phyloP scores from a whole-genome alignment of 2,113 vertebrate genomes.

The Xenopus laevis region DNA sequence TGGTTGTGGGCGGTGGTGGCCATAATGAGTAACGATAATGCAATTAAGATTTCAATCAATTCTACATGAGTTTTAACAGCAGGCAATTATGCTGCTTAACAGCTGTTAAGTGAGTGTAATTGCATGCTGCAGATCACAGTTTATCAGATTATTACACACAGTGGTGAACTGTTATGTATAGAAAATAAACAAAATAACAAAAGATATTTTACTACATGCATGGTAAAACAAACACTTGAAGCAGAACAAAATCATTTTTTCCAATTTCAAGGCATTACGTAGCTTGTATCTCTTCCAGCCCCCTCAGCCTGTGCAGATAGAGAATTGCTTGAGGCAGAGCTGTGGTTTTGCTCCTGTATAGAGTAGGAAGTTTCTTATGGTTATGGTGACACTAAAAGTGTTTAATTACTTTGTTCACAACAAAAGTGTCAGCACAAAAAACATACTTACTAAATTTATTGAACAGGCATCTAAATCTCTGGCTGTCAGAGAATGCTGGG shows the following conservation, averaged over 20 bases:
- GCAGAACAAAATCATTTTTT: background rate
- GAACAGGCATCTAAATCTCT: no score
- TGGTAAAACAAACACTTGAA: background rate
- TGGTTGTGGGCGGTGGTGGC: conserved; percentile 43
- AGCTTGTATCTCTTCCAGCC: background rate
- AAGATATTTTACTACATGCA: conserved; percentile 3
- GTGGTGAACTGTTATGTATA: conserved; percentile 39
- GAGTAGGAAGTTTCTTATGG: no score
- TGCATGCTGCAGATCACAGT: conserved; percentile 43
- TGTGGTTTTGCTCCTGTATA: background rate
- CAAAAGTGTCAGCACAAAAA: no score
- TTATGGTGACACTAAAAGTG: no score
- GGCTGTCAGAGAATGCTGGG: no score
- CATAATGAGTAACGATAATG: conserved; percentile 44
- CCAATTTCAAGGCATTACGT: background rate
- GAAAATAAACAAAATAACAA: conserved; percentile 36
- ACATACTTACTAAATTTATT: no score
- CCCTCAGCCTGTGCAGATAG: background rate
- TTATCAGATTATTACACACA: conserved; percentile 46
- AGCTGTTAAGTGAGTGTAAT: conserved; percentile 47
- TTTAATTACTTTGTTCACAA: no score
- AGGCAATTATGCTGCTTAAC: conserved; percentile 45
- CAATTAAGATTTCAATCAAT: conserved; percentile 47
- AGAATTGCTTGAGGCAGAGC: background rate
- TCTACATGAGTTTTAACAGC: conserved; percentile 46